Conservation (phyloP, 1,140 invertebrate species). For the Apis florea region DNA sequence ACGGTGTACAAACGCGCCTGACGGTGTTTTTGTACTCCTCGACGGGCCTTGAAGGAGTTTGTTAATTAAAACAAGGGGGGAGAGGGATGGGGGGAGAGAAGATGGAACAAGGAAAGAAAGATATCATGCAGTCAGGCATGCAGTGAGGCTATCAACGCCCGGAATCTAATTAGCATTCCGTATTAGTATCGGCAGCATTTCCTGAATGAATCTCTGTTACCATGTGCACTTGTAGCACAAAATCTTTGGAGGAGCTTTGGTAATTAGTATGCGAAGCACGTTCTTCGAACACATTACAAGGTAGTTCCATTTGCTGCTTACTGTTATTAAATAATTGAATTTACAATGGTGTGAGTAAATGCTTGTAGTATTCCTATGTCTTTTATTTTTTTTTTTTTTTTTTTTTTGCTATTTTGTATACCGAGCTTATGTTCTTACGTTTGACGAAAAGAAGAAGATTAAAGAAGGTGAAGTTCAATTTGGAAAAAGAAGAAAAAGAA, state of each 20-base stretch:
- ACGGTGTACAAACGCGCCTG: no score
- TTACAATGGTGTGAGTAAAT: neutral
- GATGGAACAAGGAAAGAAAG: neutral
- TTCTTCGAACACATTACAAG: neutral
- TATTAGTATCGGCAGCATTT: slow-evolving; percentile 24
- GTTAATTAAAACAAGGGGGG: neutral
- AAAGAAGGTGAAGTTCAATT: no score
- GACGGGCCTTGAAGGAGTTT: neutral
- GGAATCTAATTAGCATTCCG: slow-evolving; percentile 30
- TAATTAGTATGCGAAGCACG: slow-evolving; percentile 14
- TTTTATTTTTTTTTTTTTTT: no score
- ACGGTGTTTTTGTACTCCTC: no score
- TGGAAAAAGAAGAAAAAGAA: no score
- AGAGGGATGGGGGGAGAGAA: neutral
- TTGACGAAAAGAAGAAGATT: no score
- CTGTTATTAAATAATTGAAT: slow-evolving; percentile 10
- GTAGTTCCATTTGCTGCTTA: neutral
- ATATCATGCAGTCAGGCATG: neutral
- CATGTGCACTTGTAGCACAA: slow-evolving; percentile 1
- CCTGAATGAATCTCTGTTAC: slow-evolving; percentile 13
- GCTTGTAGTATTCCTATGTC: no score
- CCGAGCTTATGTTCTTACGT: no score
- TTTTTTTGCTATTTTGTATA: no score
- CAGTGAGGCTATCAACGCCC: neutral
- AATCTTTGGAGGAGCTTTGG: neutral